Base-by-base conservation (phyloP, 2,113 vertebrate genomes). In the Odocoileus hemionus region DNA sequence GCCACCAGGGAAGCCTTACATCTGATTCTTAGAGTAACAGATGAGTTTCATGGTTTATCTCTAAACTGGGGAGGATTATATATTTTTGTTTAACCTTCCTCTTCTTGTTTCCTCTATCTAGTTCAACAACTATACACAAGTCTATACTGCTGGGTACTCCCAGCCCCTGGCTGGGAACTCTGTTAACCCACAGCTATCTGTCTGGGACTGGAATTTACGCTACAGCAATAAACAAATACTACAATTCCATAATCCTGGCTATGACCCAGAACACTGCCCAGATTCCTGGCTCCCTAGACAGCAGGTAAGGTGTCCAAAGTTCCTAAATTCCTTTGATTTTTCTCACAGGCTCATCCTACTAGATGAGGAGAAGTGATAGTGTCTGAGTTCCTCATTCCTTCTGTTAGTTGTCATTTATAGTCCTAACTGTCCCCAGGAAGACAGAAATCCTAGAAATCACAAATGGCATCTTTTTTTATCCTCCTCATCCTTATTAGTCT, bases 191-290 rank as follows among this genome's bases (percentile, higher is more conserved):
- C 98, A 0, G 76, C 84, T 96, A 8, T 98, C 98, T 47, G 98
- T 98, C n/a, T 99, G 99, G 99, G 99, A 99, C 98, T 99, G 99
- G 99, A 98, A 98, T 12, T 98, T 99, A 80, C 99, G 99, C 98
- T 99, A 99, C 98, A 99, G 96, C 98, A 98, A 97, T 7, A 97
- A 98, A 91, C 99, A 99, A 54, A 98, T 95, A 54, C 98, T 98
- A 5, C 97, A 96, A 0, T 99, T 99, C 98, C 97, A 85, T 45
- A 99, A 99, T 78, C 99, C 99, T 0, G 82, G 98, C 28, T 98
- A 99, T 86, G 86, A 97, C 5, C 70, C 98, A 11, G 12, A 93
- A 61, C 79, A 96, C 52, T 2, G 95, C 99, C 80, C 98, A 98
- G 50, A 98, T 98, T 86, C 96, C 98, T 15, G 98, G 98, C 95